Evolutionary conservation across 2,797 vertebrate species (phyloP).

Genomic region (Sebastes reedi): DNA sequence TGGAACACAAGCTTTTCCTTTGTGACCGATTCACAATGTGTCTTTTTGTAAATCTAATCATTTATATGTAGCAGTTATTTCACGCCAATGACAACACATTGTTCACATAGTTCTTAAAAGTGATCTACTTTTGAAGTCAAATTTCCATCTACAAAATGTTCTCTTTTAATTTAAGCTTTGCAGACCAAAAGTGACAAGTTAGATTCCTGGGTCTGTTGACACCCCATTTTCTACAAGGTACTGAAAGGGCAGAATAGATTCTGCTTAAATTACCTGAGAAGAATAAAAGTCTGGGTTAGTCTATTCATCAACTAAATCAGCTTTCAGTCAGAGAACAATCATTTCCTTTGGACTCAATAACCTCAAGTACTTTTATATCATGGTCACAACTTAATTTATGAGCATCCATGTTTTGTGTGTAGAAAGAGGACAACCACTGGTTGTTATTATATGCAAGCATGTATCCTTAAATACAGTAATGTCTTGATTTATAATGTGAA

Average conservation of each 20-base stretch:
- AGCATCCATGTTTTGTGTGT: not conserved
- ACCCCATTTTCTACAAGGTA: not conserved
- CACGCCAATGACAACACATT: constrained; percentile 9
- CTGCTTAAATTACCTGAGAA: constrained; percentile 37
- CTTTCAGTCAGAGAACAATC: not conserved
- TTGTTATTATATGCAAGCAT: not conserved
- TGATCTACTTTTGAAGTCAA: not conserved
- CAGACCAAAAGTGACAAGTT: not conserved
- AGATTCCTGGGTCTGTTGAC: constrained; percentile 31
- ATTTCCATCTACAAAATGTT: constrained; percentile 7
- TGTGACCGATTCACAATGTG: constrained; percentile 23
- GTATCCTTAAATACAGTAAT: not conserved
- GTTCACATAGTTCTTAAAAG: not conserved
- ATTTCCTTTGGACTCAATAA: constrained; percentile 3
- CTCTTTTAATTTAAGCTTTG: constrained; percentile 36
- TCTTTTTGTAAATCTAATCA: constrained; percentile 27
- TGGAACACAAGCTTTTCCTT: constrained; percentile 19
- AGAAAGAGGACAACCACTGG: not conserved
- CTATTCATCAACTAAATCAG: not conserved
- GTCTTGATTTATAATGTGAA: not conserved
- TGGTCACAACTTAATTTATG: not conserved
- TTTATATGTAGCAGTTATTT: constrained; percentile 5
- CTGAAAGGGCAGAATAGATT: constrained; percentile 37
- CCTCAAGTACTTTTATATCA: not conserved
- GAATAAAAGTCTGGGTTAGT: constrained; percentile 20